These are phyloP conservation scores for Ictalurus furcatus DNA, from an alignment of 2,113 vertebrate genomes.

Conservation along the genomic window DNA sequence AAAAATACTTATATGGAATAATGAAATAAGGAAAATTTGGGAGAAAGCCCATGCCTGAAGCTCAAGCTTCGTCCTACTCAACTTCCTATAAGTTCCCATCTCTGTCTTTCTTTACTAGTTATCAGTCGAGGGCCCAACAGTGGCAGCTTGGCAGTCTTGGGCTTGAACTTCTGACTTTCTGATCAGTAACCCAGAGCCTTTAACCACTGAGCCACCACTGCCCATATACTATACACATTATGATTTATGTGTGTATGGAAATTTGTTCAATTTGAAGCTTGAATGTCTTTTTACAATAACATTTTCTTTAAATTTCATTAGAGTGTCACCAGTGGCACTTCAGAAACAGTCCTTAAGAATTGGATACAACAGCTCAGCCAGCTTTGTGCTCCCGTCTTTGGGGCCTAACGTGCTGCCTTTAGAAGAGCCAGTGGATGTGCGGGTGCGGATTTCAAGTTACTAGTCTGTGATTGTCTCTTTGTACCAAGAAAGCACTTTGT, in stretches of 20 bases:
- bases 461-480: neutral
- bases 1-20: neutral
- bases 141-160: no score
- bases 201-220: no score
- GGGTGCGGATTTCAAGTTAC: constrained; percentile 64
- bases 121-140: neutral
- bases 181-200: no score
- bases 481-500: neutral
- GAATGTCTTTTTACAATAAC: neutral
- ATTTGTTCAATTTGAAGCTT: neutral
- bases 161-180: no score
- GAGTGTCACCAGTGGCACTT: constrained; percentile 66
- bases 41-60: neutral
- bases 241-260: neutral
- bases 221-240: neutral
- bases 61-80: neutral
- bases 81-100: neutral
- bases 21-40: neutral
- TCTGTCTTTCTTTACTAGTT: neutral
- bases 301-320: constrained; percentile 40
- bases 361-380: constrained; percentile 67
- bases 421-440: constrained; percentile 82
- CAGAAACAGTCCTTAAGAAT: constrained; percentile 68
- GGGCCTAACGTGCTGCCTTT: constrained; percentile 64
- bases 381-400: constrained; percentile 80